A percentile compares a stretch with the other conserved stretches of the same genome.
These are phyloP conservation scores for Muscicapa striata DNA, from an alignment of 2,797 vertebrate genomes.

Conservation along the genomic window DNA sequence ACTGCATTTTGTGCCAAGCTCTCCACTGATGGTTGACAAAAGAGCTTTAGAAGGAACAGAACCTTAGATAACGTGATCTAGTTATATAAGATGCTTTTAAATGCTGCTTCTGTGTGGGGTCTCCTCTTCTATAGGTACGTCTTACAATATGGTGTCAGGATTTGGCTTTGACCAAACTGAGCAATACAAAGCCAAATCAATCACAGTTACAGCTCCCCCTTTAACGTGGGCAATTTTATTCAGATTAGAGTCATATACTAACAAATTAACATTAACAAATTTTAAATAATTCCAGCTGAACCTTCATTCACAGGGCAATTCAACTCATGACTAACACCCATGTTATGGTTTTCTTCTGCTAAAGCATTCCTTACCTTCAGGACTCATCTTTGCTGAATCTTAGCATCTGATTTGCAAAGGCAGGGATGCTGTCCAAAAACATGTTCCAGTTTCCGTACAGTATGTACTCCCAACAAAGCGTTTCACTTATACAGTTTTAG, in stretches of 20 bases:
- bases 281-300: neutral
- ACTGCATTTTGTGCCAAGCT: neutral
- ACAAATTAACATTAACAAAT: neutral
- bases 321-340: conserved; percentile 3
- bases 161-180: neutral
- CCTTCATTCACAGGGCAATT: neutral
- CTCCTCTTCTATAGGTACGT: neutral
- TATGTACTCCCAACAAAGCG: conserved; percentile 65
- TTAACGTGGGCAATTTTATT: neutral
- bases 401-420: conserved; percentile 55
- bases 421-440: conserved; percentile 67
- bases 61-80: neutral
- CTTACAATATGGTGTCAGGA: neutral
- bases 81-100: neutral
- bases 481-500: conserved; percentile 54
- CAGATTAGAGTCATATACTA: neutral
- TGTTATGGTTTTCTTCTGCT: conserved; percentile 7
- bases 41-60: neutral
- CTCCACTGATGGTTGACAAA: neutral
- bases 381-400: conserved; percentile 42
- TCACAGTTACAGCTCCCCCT: neutral
- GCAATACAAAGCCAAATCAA: neutral
- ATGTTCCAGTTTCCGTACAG: conserved; percentile 63
- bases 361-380: conserved; percentile 21
- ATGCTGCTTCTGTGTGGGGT: neutral